Evolutionary conservation across 1,140 invertebrate species (phyloP), one percentile per base, ranked within the genome.

Genomic region (Coelopa frigida): DNA sequence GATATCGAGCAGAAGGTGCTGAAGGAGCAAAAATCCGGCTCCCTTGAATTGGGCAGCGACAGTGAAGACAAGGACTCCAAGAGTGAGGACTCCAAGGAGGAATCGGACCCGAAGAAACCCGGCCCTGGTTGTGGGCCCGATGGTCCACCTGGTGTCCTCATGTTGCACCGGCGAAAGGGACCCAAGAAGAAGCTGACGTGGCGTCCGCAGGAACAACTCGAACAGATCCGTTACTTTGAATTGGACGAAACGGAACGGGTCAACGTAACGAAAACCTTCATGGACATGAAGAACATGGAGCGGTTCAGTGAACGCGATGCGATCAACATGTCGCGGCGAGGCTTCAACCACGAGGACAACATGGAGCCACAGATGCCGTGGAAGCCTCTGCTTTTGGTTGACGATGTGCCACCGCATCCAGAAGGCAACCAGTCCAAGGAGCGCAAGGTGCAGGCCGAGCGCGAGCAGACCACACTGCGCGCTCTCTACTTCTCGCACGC

Each of bases 231-330:
- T 54, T 93, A 85, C 60, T 97, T 97, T 69, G 90, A 94, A 68
- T 68, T 94, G 32, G 92, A 96, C 71, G 91, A 94, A 72, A 94
- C 84, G 4, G 92, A 96, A 73, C 79, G 92, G 61, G 89, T 94
- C 1, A 95, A 95, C 73, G 92, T 96, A 0, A 92, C 89, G 0
- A 87, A 88, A 68, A 86, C 87, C 22, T 95, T 94, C 70, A 83
- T 80, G n/a, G 89, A 93, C 53, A 85, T 92, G 84, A 92, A 91
- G 64, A 82, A 86, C 63, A 82, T 91, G 74, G 93, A 96, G 60
- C 84, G 87, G 46, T 77, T 81, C 50, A 75, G 84, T 53, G 93
- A 96, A 70, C 79, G 89, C 42, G 83, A 92, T 71, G 84, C 87
- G 20, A 43, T 48, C 12, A 82, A 86, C 54, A 79, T 85, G 69